Percentiles rank a stretch among this genome's conserved stretches.
Conservation (phyloP, 1,140 invertebrate species). For the Pteromalus puparum region DNA sequence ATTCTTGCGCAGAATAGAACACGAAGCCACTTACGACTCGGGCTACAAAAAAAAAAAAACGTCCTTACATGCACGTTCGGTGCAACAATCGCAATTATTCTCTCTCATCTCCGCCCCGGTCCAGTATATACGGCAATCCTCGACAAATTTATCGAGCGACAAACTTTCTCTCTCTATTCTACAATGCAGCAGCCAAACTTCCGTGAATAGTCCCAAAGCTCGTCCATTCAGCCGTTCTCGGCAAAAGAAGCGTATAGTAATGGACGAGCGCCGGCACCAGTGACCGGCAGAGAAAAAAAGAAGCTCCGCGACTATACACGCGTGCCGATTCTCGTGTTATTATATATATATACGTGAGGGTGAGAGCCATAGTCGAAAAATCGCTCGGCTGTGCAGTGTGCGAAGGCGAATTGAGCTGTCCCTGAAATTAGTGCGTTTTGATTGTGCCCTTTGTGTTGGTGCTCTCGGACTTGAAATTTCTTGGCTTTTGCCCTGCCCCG, state of each 20-base stretch:
- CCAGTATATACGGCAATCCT: neutral
- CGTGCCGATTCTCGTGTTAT: neutral
- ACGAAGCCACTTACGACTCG: conserved; percentile 5
- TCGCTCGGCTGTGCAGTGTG: neutral
- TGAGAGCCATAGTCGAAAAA: neutral
- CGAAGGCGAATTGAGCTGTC: conserved; percentile 33
- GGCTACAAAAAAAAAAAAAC: neutral
- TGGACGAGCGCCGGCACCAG: conserved; percentile 4
- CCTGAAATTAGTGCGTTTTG: conserved; percentile 48
- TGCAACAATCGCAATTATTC: conserved; percentile 31
- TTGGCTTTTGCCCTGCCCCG: neutral
- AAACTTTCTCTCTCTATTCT: conserved; percentile 21
- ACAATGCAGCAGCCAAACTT: neutral
- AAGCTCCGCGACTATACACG: conserved; percentile 17
- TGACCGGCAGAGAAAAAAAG: neutral
- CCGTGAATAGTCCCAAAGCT: neutral
- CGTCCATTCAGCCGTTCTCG: neutral
- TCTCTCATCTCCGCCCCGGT: neutral
- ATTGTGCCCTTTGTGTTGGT: conserved; percentile 11
- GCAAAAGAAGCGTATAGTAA: neutral
- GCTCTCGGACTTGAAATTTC: neutral
- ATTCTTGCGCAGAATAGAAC: neutral
- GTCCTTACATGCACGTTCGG: neutral
- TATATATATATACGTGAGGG: neutral
- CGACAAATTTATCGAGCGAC: conserved; percentile 46